These are phyloP conservation scores for Dynastes maya DNA, from an alignment of 2,888 invertebrate species.

Conservation along the genomic window DNA sequence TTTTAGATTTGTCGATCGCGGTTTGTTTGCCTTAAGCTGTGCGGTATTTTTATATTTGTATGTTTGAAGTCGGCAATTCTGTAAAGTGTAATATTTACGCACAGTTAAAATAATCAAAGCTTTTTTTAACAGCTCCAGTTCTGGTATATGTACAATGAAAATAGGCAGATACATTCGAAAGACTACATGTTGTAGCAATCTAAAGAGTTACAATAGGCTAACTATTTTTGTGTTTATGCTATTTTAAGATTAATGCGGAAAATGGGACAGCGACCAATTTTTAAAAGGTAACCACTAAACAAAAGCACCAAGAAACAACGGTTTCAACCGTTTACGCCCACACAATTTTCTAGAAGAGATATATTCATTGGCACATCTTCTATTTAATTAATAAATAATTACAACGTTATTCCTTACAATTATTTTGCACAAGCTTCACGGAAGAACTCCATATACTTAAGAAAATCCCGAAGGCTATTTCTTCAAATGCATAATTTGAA, in stretches of 20 bases:
- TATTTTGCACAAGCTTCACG: no score
- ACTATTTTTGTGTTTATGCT: conserved; percentile 1
- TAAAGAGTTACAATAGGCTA: neutral
- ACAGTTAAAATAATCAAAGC: conserved; percentile 37
- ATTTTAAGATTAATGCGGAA: neutral
- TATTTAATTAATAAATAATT: no score
- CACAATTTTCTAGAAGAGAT: neutral
- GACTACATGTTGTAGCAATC: neutral
- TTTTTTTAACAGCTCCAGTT: conserved; percentile 41
- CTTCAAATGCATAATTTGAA: no score
- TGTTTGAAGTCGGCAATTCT: conserved; percentile 45
- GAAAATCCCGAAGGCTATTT: no score
- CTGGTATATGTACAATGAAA: conserved; percentile 28
- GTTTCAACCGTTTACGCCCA: neutral
- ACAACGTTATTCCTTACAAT: no score
- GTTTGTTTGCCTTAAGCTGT: conserved; percentile 46
- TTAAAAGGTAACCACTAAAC: neutral
- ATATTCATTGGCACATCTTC: no score
- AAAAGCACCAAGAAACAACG: neutral
- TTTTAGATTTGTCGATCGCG: conserved; percentile 38
- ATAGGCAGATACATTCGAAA: conserved; percentile 13
- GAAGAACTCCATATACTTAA: no score
- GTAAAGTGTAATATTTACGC: conserved; percentile 38
- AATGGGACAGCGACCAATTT: neutral
- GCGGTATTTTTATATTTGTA: conserved; percentile 40